Evolutionary conservation across 2,888 invertebrate genomes (phyloP).

Genomic region (Catonia carolina): DNA sequence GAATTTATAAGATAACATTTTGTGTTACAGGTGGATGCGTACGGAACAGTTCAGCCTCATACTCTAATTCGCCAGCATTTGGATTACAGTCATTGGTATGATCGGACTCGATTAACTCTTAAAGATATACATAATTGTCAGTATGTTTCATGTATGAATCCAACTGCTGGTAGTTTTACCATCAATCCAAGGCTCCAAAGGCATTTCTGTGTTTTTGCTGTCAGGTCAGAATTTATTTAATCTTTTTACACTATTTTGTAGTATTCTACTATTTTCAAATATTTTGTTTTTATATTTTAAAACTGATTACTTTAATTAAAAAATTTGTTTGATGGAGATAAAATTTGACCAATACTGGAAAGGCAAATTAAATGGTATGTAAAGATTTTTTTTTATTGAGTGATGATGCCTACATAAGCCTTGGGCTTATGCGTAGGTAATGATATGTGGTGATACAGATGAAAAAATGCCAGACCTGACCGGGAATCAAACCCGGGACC

Average conservation of each 20-base stretch:
- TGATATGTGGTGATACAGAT: too few relatives aligned
- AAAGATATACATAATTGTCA: slow-evolving; percentile 97
- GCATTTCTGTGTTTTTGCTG: slow-evolving; percentile 83
- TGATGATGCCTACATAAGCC: too few relatives aligned
- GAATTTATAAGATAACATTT: too few relatives aligned
- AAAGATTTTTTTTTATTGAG: too few relatives aligned
- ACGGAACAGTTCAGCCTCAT: slow-evolving; percentile 95
- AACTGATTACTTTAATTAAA: neutral
- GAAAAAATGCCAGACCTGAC: too few relatives aligned
- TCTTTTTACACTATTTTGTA: neutral
- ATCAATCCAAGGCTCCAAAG: slow-evolving; percentile 90
- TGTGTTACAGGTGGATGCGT: slow-evolving; percentile 67
- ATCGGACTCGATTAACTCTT: slow-evolving; percentile 75
- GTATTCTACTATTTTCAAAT: neutral
- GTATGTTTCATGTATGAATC: slow-evolving; percentile 97
- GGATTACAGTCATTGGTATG: slow-evolving; percentile 95
- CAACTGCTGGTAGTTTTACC: slow-evolving; percentile 94
- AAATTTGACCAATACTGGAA: too few relatives aligned
- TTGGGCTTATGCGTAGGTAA: too few relatives aligned
- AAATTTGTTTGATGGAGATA: neutral
- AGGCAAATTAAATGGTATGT: too few relatives aligned
- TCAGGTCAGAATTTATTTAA: slow-evolving; percentile 46
- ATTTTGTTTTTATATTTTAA: neutral
- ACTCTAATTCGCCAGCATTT: slow-evolving; percentile 91
- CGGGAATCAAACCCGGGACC: too few relatives aligned